Conservation (phyloP, 2,113 vertebrate species). For the Rhineura floridana region DNA sequence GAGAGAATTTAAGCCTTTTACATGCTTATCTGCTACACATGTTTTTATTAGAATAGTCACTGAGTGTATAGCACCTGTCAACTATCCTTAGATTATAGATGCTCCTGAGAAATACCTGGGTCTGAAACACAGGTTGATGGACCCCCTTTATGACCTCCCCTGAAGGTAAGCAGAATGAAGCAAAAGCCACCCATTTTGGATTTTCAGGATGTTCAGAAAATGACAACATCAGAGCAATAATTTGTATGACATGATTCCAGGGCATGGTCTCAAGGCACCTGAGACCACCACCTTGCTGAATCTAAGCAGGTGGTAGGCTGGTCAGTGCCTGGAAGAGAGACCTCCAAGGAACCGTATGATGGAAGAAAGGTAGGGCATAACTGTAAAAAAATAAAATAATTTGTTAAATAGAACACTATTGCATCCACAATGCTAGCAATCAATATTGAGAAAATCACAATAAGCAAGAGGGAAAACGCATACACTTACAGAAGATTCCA, state of each 20-base stretch:
- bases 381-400: too few species aligned
- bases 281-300: too few species aligned
- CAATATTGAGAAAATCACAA: neutral
- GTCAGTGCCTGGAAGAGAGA: too few species aligned
- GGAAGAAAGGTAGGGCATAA: too few species aligned
- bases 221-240: too few species aligned
- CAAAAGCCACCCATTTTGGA: conserved; percentile 36
- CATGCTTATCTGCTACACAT: neutral
- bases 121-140: neutral
- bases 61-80: neutral
- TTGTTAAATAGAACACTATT: too few species aligned
- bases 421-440: neutral
- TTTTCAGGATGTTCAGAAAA: conserved; percentile 1
- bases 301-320: too few species aligned
- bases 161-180: neutral
- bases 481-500: neutral
- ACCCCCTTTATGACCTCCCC: neutral
- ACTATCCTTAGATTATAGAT: neutral
- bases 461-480: neutral
- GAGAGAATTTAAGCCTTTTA: too few species aligned
- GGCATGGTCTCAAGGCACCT: too few species aligned
- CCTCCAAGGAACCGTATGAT: too few species aligned
- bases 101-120: too few species aligned
- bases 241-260: too few species aligned
- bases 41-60: neutral